Percentiles rank a stretch among this genome's conserved stretches.
Evolutionary conservation across 2,888 invertebrate species (phyloP).

Genomic region (Drosophila kanekoi): DNA sequence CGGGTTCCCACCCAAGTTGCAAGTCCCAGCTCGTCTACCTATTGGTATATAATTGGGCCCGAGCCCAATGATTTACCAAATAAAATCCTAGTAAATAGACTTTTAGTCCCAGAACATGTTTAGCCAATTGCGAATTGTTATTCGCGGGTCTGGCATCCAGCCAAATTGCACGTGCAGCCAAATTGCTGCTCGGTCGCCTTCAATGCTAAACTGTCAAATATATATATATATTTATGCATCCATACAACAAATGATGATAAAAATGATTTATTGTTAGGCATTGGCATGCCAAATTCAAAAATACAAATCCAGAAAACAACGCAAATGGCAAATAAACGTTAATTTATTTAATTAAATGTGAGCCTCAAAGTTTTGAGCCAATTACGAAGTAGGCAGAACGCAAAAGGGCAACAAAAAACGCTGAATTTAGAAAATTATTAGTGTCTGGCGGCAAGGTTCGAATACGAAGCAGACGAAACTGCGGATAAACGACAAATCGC

Average conservation of each 20-base stretch:
- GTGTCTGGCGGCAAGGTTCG: conserved; percentile 54
- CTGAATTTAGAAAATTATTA: conserved; percentile 66
- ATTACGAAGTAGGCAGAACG: conserved; percentile 40
- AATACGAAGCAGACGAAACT: conserved; percentile 15
- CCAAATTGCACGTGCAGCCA: too few relatives aligned
- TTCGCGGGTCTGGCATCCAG: too few relatives aligned
- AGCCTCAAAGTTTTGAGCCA: conserved; percentile 37
- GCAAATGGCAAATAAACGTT: conserved; percentile 47
- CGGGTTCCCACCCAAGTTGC: not conserved
- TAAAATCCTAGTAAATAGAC: too few relatives aligned
- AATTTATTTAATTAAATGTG: conserved; percentile 70
- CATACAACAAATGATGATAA: not conserved
- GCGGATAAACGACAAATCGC: conserved; percentile 69
- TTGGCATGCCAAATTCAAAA: conserved; percentile 35
- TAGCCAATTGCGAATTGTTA: too few relatives aligned
- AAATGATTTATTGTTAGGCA: conserved; percentile 6
- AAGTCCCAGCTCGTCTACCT: not conserved
- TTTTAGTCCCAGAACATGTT: too few relatives aligned
- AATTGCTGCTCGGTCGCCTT: too few relatives aligned
- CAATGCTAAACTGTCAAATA: too few relatives aligned
- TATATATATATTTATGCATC: conserved; percentile 1
- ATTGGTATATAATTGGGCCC: too few relatives aligned
- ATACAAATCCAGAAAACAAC: conserved; percentile 19
- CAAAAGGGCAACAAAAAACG: conserved; percentile 22
- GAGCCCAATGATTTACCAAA: too few relatives aligned